phyloP scores from a whole-genome alignment of 2,113 vertebrate species.

The Tetraodon nigroviridis region DNA sequence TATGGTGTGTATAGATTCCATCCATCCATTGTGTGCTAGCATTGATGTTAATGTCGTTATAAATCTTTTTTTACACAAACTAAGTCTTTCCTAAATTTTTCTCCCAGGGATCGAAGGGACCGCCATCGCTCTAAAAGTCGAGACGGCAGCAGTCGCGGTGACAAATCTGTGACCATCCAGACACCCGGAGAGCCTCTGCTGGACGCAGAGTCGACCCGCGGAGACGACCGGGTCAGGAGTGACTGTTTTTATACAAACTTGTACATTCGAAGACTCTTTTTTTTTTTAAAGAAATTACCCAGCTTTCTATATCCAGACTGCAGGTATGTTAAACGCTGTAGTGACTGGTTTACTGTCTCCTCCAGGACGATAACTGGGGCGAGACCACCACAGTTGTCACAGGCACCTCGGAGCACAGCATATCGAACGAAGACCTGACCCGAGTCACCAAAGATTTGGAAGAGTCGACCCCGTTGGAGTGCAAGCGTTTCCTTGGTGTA shows the following conservation, averaged over 20 bases:
- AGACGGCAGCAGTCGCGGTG: conserved; percentile 84
- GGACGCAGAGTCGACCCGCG: conserved; percentile 89
- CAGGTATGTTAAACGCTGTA: background rate
- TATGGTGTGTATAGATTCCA: too few relatives aligned
- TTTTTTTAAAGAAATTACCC: too few relatives aligned
- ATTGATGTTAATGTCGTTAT: background rate
- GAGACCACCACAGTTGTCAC: conserved; percentile 92
- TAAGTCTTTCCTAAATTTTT: background rate
- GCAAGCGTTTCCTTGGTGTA: conserved; percentile 82
- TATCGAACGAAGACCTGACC: conserved; percentile 90
- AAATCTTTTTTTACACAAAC: background rate
- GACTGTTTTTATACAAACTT: background rate
- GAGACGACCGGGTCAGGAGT: conserved; percentile 83
- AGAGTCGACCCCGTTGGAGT: conserved; percentile 85
- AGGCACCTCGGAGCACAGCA: conserved; percentile 90
- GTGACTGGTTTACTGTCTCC: background rate
- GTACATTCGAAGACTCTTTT: background rate
- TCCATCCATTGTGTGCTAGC: too few relatives aligned
- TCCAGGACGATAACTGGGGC: conserved; percentile 92
- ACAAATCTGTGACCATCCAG: conserved; percentile 96
- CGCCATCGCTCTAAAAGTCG: conserved; percentile 87
- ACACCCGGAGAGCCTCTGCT: conserved; percentile 90
- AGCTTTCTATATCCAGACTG: too few relatives aligned
- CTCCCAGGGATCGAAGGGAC: conserved; percentile 82
- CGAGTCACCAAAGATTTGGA: conserved; percentile 90